Evolutionary conservation across 2,888 invertebrate species (phyloP).

Genomic region (Phalera bucephala): DNA sequence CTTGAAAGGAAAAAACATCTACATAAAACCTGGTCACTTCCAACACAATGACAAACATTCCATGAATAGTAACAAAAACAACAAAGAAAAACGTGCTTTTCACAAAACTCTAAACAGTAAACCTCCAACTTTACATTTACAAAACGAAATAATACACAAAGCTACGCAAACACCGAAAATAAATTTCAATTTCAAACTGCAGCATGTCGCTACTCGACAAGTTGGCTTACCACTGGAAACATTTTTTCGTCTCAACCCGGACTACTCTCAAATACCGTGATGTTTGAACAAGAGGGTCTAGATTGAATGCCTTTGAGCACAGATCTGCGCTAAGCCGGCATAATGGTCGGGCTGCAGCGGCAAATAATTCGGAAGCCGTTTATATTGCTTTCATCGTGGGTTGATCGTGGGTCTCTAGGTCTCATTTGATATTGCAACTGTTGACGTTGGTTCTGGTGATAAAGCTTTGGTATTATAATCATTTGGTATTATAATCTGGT

Average conservation of each 20-base stretch:
- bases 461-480: constrained; percentile 4
- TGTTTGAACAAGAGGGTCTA: not conserved
- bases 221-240: not conserved
- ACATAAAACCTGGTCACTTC: too few species aligned
- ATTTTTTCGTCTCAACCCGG: not conserved
- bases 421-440: too few species aligned
- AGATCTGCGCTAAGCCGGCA: constrained; percentile 17
- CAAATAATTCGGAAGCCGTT: constrained; percentile 23
- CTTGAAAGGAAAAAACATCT: too few species aligned
- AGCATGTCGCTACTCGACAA: not conserved
- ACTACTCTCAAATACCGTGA: not conserved
- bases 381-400: constrained; percentile 12
- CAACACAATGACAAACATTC: too few species aligned
- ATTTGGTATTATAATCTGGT: too few species aligned
- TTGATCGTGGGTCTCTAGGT: too few species aligned
- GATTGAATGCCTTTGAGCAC: constrained; percentile 7
- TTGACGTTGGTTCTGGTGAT: constrained; percentile 1
- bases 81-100: too few species aligned
- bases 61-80: too few species aligned
- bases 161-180: not conserved
- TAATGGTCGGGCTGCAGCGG: constrained; percentile 10
- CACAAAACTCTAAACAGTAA: not conserved
- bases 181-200: constrained; percentile 1
- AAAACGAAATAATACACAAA: too few species aligned
- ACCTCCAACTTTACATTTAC: not conserved